Evolutionary conservation across 1,140 invertebrate genomes (phyloP), one percentile per base, ranked within the genome.

Genomic region (Trachymyrmex cornetzi): DNA sequence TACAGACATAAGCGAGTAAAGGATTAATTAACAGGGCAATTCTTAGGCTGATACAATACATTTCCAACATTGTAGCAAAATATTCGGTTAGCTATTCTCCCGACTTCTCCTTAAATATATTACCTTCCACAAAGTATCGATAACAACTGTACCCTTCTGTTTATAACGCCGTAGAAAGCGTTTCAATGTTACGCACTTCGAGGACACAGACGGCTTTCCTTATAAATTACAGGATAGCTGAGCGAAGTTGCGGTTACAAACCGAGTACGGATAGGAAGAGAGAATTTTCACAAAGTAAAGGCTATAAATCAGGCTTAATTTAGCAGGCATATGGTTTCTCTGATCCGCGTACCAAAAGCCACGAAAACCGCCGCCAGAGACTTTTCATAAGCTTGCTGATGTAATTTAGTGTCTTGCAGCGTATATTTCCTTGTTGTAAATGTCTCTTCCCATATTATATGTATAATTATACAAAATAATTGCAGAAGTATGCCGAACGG

Each of bases 261-360:
- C 5, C 55, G 7, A 38, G 9, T 66, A 61, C 30, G 57, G 66
- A 57, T 50, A 16, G 66, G 61, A 71, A 71, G 48, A 72, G 55
- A 71, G 59, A 11, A 59, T 88, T 88, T 84, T 71, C 87, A 44
- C 14, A 22, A 74, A 61, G 22, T 48, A 19, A 34, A 66, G 53
- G 12, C 66, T 53, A 16, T 89, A 89, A 89, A 89, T 89, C 81
- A 80, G 27, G 24, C 19, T 88, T 89, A 59, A 59, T 67, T 85
- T 67, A 89, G 86, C 86, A 85, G 67, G 30, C 74, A 12, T 74
- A 72, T 66, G 38, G 38, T 87, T 50, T 38, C 59, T 19, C 24
- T 22, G 74, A 38, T 61, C 74, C 30, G 22, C 55, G 12, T 4
- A 19, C 22, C n/a, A 61, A 44, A 44, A 44, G 38, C 14, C 67